Evolutionary conservation across 2,113 vertebrate species (phyloP), one percentile per base, ranked within the genome.

Genomic region (Condylura cristata): DNA sequence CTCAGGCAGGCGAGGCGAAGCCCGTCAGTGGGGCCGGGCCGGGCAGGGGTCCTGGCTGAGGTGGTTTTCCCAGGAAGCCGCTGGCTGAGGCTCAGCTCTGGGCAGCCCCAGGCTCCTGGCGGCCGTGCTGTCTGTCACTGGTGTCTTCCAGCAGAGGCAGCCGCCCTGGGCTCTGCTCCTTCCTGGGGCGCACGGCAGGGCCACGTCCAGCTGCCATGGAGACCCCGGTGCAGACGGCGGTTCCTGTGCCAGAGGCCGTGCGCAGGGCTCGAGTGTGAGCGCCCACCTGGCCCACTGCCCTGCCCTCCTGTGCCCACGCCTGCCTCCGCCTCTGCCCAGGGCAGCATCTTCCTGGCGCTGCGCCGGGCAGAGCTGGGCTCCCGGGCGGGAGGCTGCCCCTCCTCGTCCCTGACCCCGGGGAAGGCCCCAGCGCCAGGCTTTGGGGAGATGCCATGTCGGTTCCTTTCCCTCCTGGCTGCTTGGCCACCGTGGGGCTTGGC

Each of bases 361-460:
- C 1, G 41, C 37, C 5, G n/a, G 39, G 24, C 0, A 18, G 3
- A 18, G 22, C 30, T 6, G 3, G 32, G n/a, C 26, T 51, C 34
- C 34, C 1, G 17, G 66, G 32, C 0, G 26, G 0, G 11, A 6
- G 3, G 18, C 51, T 87, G 72, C 0, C 28, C 41, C 41, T 78
- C 58, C 34, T 85, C n/a, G 30, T 32, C 20, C 44, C 30, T 51
- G 78, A 34, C 41, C 16, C 16, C 24, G 13, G 32, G 76, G 37
- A 72, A 51, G 18, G 34, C 56, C 39, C 74, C 65, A 46, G 30
- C 34, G n/a, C 1, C 1, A 37, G 30, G 24, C 34, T 37, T 63
- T 44, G 5, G 10, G 20, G 26, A 85, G 53, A 63, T 32, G 8
- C 65, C 37, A 6, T 46, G 18, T 53, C 37, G 18, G 0, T 46